Conservation (phyloP, 2,888 invertebrate species). For the Philaethria dido region DNA sequence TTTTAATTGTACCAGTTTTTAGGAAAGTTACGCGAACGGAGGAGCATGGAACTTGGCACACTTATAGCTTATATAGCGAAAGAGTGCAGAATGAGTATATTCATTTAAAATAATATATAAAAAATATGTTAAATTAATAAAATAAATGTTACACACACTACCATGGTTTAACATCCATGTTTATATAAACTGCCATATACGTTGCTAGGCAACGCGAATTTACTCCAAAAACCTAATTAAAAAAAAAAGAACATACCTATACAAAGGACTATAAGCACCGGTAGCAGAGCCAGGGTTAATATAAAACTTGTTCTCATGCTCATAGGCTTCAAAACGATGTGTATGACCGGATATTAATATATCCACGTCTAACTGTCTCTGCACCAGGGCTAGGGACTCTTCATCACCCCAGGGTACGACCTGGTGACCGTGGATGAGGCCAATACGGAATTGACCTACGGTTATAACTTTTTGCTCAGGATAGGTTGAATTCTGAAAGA, state of each 20-base stretch:
- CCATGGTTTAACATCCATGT: no score
- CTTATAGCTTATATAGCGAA: no score
- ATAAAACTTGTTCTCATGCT: slow-evolving; percentile 99
- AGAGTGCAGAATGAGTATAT: no score
- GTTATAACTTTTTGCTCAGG: slow-evolving; percentile 99
- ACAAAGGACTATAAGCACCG: slow-evolving; percentile 97
- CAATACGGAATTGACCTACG: slow-evolving; percentile 99
- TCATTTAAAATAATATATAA: no score
- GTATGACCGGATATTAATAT: slow-evolving; percentile 99
- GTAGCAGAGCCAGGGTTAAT: slow-evolving; percentile 99
- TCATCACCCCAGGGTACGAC: slow-evolving; percentile 99
- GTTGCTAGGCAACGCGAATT: no score
- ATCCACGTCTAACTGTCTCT: slow-evolving; percentile 98
- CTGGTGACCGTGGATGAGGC: slow-evolving; percentile 98
- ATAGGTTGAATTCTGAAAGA: slow-evolving; percentile 91
- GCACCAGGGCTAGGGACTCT: slow-evolving; percentile 95
- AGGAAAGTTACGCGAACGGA: no score
- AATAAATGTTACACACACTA: no score
- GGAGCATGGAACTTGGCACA: no score
- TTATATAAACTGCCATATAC: no score
- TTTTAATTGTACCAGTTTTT: no score
- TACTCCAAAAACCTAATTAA: no score
- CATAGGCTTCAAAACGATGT: slow-evolving; percentile 98
- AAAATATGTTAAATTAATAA: no score
- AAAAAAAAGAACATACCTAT: slow-evolving; percentile 83